Conservation (phyloP, 2,113 vertebrate species). For the Spermophilus dauricus region DNA sequence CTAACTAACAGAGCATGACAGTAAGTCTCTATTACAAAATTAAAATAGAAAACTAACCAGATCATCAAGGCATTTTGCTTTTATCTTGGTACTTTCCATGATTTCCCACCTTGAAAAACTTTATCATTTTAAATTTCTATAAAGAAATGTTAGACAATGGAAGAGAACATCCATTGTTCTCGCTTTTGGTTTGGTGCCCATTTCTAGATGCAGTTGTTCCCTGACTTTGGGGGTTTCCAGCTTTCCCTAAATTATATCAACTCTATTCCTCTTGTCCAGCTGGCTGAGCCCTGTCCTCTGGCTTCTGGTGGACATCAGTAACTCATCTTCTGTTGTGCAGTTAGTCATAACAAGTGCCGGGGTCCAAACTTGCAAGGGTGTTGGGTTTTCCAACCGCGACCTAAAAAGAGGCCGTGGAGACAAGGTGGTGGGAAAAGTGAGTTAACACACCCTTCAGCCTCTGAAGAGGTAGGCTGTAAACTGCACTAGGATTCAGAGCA, state of each 20-base stretch:
- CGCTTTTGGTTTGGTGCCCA: neutral
- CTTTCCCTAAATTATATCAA: neutral
- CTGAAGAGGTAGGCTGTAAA: conserved; percentile 50
- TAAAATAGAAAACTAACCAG: neutral
- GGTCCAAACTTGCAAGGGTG: conserved; percentile 65
- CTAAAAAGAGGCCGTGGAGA: conserved; percentile 40
- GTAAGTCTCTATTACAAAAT: neutral
- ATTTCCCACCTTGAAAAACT: neutral
- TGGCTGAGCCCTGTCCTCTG: neutral
- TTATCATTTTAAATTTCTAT: neutral
- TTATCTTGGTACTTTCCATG: neutral
- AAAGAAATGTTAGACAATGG: neutral
- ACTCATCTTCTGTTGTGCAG: neutral
- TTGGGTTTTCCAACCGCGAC: conserved; percentile 69
- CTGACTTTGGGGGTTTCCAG: neutral
- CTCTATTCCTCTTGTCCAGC: neutral
- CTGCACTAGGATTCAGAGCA: neutral
- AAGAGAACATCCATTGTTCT: neutral
- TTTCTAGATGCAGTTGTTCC: neutral
- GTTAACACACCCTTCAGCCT: conserved; percentile 44
- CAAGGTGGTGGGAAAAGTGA: conserved; percentile 70
- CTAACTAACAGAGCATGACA: neutral
- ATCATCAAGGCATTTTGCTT: neutral
- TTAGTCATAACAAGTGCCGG: conserved; percentile 68
- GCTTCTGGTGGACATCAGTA: neutral